Evolutionary conservation across 2,888 invertebrate species (phyloP), one percentile per base, ranked within the genome.

Genomic region (Acronicta aceris): DNA sequence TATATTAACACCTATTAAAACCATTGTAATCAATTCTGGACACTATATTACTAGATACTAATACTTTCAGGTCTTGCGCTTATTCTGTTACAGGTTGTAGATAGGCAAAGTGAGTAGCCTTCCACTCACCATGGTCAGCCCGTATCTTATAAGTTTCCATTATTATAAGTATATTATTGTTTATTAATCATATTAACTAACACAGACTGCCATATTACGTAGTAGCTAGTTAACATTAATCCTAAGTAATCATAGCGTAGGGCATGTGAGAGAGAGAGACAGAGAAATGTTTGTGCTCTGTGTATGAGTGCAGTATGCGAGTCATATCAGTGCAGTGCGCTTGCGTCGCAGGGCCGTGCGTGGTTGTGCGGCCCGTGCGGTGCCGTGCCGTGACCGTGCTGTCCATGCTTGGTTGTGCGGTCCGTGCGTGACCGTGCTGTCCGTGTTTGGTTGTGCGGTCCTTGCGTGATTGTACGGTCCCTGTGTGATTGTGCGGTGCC

Each of bases 191-290:
- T 60, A 56, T 48, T 62, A 79, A 79, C 80, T 81, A 83, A 76
- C 66, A 71, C 84, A 81, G 86, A 87, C 89, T 89, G 89, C 89
- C 89, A 89, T 89, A 86, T 86, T 82, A 71, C 71, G 73, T 81
- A 84, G 76, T 80, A 78, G 13, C 36, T 36, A 36, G 76, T 75
- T 72, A 77, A 63, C 48, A 60, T 59, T 70, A 59, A 59, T 48
- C 52, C 12, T 74, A 71, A 73, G 74, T 55, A 73, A 74, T 73
- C 54, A 55, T 42, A 71, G 71, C 59, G 55, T 59, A 71, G 75
- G 69, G 30, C 15, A n/a, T 13, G n/a, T 30, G 6, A 16, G 33
- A 53, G 57, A 46, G 53, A 50, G 33, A 30, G 30, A 9, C 1
- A 27, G 4, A 7, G 1, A 7, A 2, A 7, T 30, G 30, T 30